phyloP scores from a whole-genome alignment of 2,888 invertebrate genomes.

The Cephus spinipes region DNA sequence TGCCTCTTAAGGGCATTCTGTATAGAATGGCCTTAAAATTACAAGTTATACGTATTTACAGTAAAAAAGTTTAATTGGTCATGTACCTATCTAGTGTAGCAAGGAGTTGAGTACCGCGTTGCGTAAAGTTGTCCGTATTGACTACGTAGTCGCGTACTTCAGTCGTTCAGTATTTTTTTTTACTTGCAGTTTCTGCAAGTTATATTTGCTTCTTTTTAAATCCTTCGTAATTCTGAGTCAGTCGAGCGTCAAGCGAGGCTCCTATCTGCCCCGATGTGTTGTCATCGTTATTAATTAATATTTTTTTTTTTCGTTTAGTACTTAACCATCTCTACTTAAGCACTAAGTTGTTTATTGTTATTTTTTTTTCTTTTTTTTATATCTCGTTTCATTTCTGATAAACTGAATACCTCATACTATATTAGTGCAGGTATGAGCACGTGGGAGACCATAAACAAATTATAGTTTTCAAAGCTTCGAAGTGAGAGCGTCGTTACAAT shows the following conservation, averaged over 20 bases:
- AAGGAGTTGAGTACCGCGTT: slow-evolving; percentile 58
- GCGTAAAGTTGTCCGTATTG: slow-evolving; percentile 59
- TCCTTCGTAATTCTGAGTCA: slow-evolving; percentile 46
- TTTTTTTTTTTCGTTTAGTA: slow-evolving; percentile 32
- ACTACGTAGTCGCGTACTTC: slow-evolving; percentile 57
- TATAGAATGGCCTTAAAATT: slow-evolving; percentile 62
- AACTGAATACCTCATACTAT: slow-evolving; percentile 36
- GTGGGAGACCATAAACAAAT: slow-evolving; percentile 2
- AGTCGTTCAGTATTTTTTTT: slow-evolving; percentile 45
- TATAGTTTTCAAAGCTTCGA: slow-evolving; percentile 26
- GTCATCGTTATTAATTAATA: slow-evolving; percentile 9
- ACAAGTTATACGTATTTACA: slow-evolving; percentile 65
- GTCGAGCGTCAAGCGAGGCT: slow-evolving; percentile 48
- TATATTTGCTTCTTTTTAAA: slow-evolving; percentile 21
- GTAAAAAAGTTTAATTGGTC: slow-evolving; percentile 66
- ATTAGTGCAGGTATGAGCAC: slow-evolving; percentile 28
- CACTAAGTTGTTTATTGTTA: slow-evolving; percentile 44
- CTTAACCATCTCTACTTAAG: slow-evolving; percentile 49
- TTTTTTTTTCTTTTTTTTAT: slow-evolving; percentile 12
- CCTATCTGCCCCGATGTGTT: slow-evolving; percentile 31
- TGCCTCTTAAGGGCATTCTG: slow-evolving; percentile 51
- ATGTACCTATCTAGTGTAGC: slow-evolving; percentile 60
- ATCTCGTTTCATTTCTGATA: slow-evolving; percentile 20
- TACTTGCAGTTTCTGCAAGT: slow-evolving; percentile 51
- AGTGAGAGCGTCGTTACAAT: slow-evolving; percentile 30